Evolutionary conservation across 2,888 invertebrate species (phyloP), one percentile per base, ranked within the genome.

Genomic region (Zootermopsis nevadensis): DNA sequence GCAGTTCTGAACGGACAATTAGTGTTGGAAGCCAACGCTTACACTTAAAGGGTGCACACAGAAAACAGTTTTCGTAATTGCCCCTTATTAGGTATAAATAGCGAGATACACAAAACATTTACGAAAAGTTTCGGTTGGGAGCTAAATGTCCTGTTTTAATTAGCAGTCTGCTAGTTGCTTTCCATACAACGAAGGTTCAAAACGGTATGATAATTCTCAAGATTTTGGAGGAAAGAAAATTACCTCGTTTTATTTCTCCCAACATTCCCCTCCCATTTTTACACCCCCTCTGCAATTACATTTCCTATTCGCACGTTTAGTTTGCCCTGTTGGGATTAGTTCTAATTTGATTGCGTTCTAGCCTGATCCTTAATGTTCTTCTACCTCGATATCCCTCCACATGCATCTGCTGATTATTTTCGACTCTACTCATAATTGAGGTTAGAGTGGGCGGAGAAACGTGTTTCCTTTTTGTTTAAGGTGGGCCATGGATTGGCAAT

Each of bases 241-340:
- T 77, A 31, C 77, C 77, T 53, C 48, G n/a, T 76, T 74, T 74
- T 42, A 24, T 30, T 76, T 76, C 76, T 3, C 33, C 33, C 69
- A 31, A 8, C 69, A 3, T 6, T 33, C 27, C 72, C 72, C 19
- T 72, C 38, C 38, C n/a, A n/a, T n/a, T n/a, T n/a, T 35, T 42
- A n/a, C 42, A 42, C 42, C 38, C 38, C 33, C 38, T 31, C 31
- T 31, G 31, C 77, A 77, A 77, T 77, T 77, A 55, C 53, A 42
- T 53, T 53, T 55, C 77, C 77, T 53, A 55, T 77, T 77, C 77
- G 55, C 77, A 77, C 77, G 48, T 77, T 77, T 77, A 53, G 55
- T 77, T 77, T 53, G 15, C 77, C 55, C 53, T 31, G 53, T 33
- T 30, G 53, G 77, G 77, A 77, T 77, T 77, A 77, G 33, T 33